Conservation (phyloP, 2,113 vertebrate genomes). For the Cottus gobio region DNA sequence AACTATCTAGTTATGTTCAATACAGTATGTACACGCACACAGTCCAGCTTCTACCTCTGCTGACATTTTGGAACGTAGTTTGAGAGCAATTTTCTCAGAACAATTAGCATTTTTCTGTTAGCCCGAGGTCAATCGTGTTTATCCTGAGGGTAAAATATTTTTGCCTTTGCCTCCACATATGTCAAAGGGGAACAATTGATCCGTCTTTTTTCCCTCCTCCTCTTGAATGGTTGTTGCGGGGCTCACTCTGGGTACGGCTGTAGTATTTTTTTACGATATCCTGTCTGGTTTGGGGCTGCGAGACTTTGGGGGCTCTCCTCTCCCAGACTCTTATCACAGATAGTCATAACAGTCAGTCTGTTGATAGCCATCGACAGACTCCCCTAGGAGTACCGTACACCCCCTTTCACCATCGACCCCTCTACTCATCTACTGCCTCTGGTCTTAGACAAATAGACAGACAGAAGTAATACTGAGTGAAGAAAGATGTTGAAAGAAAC, state of each 20-base stretch:
- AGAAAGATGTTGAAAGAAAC: slow-evolving; percentile 47
- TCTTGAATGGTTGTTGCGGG: slow-evolving; percentile 27
- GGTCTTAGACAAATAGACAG: slow-evolving; percentile 81
- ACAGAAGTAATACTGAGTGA: slow-evolving; percentile 43
- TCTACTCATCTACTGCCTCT: slow-evolving; percentile 72
- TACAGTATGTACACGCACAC: neutral
- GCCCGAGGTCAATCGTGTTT: slow-evolving; percentile 25
- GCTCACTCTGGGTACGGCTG: slow-evolving; percentile 31
- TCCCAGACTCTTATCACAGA: slow-evolving; percentile 80
- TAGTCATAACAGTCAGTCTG: slow-evolving; percentile 83
- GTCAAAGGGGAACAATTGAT: slow-evolving; percentile 40
- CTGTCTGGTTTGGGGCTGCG: slow-evolving; percentile 68
- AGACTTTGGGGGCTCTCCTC: slow-evolving; percentile 69
- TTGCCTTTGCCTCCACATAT: slow-evolving; percentile 25
- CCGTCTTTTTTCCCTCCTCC: slow-evolving; percentile 15
- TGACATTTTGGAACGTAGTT: neutral
- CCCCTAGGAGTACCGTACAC: slow-evolving; percentile 71
- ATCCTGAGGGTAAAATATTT: slow-evolving; percentile 36
- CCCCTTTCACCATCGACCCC: slow-evolving; percentile 51
- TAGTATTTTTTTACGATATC: slow-evolving; percentile 69
- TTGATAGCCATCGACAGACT: slow-evolving; percentile 82
- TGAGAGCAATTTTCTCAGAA: slow-evolving; percentile 3
- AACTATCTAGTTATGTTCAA: neutral
- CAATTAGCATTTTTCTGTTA: neutral
- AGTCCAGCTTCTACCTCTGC: neutral